Evolutionary conservation across 2,888 invertebrate genomes (phyloP).

Genomic region (Cremastinae sp.): DNA sequence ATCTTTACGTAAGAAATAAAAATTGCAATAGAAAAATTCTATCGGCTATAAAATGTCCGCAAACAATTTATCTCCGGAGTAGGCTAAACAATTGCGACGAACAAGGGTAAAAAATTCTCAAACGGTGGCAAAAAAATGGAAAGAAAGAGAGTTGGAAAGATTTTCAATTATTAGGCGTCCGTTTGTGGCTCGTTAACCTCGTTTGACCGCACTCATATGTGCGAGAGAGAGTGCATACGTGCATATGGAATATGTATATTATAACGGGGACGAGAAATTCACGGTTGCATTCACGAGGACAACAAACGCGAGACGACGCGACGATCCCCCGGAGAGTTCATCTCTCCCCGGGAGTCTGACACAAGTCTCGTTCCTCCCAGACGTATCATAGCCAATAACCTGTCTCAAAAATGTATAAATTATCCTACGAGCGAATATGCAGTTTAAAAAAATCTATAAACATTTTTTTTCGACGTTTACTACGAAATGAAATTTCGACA

Average conservation of each 20-base stretch:
- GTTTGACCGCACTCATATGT: slow-evolving; percentile 58
- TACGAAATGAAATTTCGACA: no score
- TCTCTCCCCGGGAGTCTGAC: slow-evolving; percentile 55
- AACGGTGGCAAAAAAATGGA: neutral
- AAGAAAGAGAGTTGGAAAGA: slow-evolving; percentile 1
- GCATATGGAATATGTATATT: slow-evolving; percentile 63
- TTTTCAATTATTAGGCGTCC: slow-evolving; percentile 39
- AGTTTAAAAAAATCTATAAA: no score
- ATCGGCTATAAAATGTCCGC: neutral
- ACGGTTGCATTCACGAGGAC: slow-evolving; percentile 64
- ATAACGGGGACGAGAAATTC: slow-evolving; percentile 51
- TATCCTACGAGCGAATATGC: no score
- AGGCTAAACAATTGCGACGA: no score
- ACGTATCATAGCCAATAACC: no score
- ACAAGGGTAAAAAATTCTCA: neutral
- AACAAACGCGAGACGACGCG: slow-evolving; percentile 63
- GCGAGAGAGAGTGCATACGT: slow-evolving; percentile 34
- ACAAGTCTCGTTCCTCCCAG: slow-evolving; percentile 18
- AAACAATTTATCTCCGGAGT: slow-evolving; percentile 3
- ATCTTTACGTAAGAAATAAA: neutral
- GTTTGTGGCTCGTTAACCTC: slow-evolving; percentile 70
- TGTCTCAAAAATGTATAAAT: no score
- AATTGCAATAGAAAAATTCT: slow-evolving; percentile 4
- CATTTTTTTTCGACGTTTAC: no score
- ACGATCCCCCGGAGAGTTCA: slow-evolving; percentile 45